These are phyloP conservation scores for Apteryx mantelli DNA, from an alignment of 2,113 vertebrate genomes.

Conservation along the genomic window DNA sequence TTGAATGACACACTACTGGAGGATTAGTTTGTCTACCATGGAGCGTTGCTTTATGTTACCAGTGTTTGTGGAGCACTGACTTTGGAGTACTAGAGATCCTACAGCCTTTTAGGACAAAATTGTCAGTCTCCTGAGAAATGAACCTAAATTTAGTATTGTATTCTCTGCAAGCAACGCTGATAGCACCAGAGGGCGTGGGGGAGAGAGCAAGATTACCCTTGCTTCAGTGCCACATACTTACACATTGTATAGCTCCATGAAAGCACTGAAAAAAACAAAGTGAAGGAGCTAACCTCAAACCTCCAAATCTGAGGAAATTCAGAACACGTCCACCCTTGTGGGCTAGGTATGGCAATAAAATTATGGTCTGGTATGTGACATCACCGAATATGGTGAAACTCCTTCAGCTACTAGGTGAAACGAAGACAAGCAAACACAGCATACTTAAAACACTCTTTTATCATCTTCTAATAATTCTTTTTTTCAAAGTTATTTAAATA, in stretches of 20 bases:
- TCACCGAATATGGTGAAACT: neutral
- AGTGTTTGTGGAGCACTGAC: slow-evolving; percentile 19
- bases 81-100: slow-evolving; percentile 4
- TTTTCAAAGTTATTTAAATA: neutral
- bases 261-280: neutral
- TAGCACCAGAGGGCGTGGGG: neutral
- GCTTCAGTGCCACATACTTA: neutral
- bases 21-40: slow-evolving; percentile 63
- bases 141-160: slow-evolving; percentile 36
- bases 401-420: neutral
- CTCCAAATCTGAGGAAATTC: neutral
- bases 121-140: slow-evolving; percentile 25
- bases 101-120: slow-evolving; percentile 40
- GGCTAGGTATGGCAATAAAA: neutral
- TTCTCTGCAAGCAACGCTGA: slow-evolving; percentile 8
- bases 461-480: neutral
- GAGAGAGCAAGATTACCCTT: neutral
- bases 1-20: slow-evolving; percentile 58
- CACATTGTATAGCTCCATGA: neutral
- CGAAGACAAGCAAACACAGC: neutral
- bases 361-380: neutral
- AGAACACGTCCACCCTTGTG: neutral
- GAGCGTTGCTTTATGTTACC: slow-evolving; percentile 34
- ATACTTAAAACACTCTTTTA: neutral
- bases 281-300: neutral